These are phyloP conservation scores for Orbicella faveolata DNA, from an alignment of 64 coral and sea anemone genomes.

Conservation along the genomic window DNA sequence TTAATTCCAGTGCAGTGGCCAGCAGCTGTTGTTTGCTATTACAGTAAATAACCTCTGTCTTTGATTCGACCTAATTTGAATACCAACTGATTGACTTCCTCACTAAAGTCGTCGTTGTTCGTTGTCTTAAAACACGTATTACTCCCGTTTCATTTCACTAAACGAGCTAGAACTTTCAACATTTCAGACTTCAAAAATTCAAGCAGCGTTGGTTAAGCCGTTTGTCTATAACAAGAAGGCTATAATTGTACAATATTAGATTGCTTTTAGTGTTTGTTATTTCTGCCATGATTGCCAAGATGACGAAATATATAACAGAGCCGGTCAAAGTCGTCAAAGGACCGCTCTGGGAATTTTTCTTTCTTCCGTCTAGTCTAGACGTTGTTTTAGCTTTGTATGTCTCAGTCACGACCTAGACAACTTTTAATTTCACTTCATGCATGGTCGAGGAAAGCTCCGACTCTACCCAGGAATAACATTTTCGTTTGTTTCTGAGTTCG, in stretches of 20 bases:
- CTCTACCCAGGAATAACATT: no score
- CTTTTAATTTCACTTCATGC: no score
- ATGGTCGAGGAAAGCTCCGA: no score
- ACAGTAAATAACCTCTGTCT: constrained; percentile 2
- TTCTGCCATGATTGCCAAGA: background rate
- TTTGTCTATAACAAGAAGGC: background rate
- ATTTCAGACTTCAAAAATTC: background rate
- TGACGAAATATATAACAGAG: background rate
- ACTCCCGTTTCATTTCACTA: background rate
- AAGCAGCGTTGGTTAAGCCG: background rate
- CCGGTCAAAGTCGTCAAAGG: background rate
- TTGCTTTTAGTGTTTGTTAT: background rate
- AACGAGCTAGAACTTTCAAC: no score
- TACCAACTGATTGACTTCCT: background rate
- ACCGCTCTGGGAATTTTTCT: background rate
- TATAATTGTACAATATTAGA: constrained; percentile 4
- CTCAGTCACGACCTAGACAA: no score
- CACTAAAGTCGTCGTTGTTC: no score
- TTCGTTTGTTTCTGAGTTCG: no score
- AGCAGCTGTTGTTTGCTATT: background rate
- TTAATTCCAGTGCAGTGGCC: background rate
- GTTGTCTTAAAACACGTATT: no score
- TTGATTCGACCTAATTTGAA: constrained; percentile 19
- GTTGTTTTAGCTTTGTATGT: no score
- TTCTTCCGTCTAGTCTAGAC: no score